These are phyloP conservation scores for Oryzias woworae DNA, from an alignment of 2,113 vertebrate species.

Conservation along the genomic window DNA sequence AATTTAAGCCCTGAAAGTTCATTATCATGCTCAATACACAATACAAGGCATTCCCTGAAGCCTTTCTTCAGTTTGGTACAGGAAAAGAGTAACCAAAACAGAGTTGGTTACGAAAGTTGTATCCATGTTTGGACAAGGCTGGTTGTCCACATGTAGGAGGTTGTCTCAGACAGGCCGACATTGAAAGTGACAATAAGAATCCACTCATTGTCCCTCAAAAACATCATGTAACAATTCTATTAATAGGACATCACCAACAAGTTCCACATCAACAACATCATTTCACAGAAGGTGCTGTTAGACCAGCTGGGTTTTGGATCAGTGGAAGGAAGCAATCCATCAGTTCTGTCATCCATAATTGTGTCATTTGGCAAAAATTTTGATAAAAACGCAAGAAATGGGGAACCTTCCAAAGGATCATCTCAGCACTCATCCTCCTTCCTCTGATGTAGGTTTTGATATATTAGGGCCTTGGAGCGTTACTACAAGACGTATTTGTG, in stretches of 20 bases:
- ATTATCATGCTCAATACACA: background rate
- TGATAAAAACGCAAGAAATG: background rate
- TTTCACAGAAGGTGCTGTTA: background rate
- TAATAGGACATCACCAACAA: background rate
- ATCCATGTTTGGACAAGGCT: background rate
- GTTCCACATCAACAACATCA: background rate
- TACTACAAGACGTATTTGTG: background rate
- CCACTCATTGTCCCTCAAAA: background rate
- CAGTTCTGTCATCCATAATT: background rate
- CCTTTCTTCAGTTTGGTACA: background rate
- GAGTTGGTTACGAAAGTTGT: background rate
- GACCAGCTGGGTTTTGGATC: background rate
- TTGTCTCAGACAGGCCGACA: fast-evolving
- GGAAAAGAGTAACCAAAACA: background rate
- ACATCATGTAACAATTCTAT: background rate
- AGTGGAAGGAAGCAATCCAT: background rate
- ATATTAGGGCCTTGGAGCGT: background rate
- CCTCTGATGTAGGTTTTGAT: background rate
- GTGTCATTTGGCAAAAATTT: background rate
- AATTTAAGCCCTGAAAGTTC: background rate
- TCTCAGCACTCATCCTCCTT: background rate
- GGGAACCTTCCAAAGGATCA: background rate
- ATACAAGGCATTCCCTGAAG: background rate
- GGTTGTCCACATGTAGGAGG: background rate
- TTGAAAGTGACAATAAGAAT: background rate